phyloP scores from a whole-genome alignment of 2,113 vertebrate genomes.

The Bungarus multicinctus region DNA sequence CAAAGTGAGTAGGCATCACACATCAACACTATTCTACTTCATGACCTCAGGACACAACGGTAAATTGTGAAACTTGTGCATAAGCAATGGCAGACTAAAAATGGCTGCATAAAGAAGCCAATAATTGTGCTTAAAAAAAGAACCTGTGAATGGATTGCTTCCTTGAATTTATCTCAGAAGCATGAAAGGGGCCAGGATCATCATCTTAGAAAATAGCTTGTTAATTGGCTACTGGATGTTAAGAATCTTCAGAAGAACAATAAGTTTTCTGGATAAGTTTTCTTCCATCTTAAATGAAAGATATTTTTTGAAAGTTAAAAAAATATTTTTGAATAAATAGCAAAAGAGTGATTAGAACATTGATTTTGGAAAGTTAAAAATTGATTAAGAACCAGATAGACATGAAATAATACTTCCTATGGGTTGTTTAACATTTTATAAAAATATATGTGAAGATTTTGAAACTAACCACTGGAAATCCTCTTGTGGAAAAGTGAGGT shows the following conservation, averaged over 20 bases:
- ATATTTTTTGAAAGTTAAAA: neutral
- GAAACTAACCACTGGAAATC: neutral
- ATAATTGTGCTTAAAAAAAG: neutral
- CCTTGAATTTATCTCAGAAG: neutral
- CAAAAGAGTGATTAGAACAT: neutral
- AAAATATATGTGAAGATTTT: neutral
- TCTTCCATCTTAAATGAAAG: neutral
- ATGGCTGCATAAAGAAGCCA: neutral
- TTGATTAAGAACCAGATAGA: neutral
- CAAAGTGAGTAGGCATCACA: neutral
- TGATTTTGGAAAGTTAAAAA: neutral
- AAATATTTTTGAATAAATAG: neutral
- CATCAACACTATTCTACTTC: neutral
- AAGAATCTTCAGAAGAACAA: neutral
- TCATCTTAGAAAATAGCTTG: neutral
- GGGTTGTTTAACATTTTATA: neutral
- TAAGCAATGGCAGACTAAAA: neutral
- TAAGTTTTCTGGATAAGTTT: neutral
- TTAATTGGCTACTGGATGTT: neutral
- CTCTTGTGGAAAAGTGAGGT: neutral
- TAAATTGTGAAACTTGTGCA: neutral
- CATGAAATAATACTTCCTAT: neutral
- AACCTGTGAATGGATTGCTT: neutral
- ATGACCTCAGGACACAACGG: neutral
- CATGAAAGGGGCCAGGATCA: too few species aligned